These are phyloP conservation scores for Scaptodrosophila lebanonensis DNA, from an alignment of 1,140 invertebrate genomes.

Conservation along the genomic window DNA sequence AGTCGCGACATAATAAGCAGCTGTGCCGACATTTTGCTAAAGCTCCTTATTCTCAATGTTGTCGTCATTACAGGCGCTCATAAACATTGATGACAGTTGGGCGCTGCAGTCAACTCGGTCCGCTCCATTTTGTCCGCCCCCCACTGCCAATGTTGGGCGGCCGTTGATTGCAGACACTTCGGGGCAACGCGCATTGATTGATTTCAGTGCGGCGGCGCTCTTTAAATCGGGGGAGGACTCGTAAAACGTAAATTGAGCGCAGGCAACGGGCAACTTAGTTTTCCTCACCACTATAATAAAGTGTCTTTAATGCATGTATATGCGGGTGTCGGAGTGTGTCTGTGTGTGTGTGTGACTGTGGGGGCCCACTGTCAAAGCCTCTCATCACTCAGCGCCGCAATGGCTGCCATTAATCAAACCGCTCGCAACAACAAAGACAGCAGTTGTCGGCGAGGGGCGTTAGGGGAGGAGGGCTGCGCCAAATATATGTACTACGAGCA, in stretches of 20 bases:
- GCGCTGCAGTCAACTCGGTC: slow-evolving; percentile 14
- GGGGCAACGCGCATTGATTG: slow-evolving; percentile 51
- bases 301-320: slow-evolving; percentile 29
- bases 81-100: slow-evolving; percentile 73
- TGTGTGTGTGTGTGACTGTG: slow-evolving; percentile 1
- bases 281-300: slow-evolving; percentile 40
- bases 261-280: slow-evolving; percentile 34
- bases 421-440: too few species aligned
- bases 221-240: too few species aligned
- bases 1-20: too few species aligned
- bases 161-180: too few species aligned
- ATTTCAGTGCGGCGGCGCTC: slow-evolving; percentile 27
- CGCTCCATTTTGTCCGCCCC: slow-evolving; percentile 2
- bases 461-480: too few species aligned
- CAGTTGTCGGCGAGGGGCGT: too few species aligned
- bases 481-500: too few species aligned
- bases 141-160: too few species aligned
- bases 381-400: slow-evolving; percentile 50
- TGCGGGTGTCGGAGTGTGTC: slow-evolving; percentile 33
- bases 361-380: slow-evolving; percentile 25
- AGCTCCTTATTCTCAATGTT: slow-evolving; percentile 11
- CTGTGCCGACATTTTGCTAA: too few species aligned
- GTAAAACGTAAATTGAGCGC: too few species aligned
- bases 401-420: slow-evolving; percentile 68
- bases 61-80: slow-evolving; percentile 61